These are phyloP conservation scores for Triplophysa dalaica DNA, from an alignment of 2,113 vertebrate species.

Conservation along the genomic window DNA sequence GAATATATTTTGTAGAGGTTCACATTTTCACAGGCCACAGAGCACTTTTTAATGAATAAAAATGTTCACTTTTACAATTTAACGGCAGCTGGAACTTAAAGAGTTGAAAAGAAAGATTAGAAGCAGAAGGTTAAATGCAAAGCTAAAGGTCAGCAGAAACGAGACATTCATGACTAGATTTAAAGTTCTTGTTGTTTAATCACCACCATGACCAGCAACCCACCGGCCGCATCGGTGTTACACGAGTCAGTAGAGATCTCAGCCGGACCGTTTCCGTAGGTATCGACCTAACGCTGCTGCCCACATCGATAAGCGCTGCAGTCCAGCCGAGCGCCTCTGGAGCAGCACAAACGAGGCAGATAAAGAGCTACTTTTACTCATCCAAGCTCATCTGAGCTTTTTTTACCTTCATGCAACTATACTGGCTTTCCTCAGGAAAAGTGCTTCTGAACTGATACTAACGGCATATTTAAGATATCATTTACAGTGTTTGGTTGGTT, in stretches of 20 bases:
- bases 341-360: constrained; percentile 53
- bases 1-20: not conserved
- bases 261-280: constrained; percentile 30
- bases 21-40: not conserved
- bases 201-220: constrained; percentile 38
- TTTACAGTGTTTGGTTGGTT: constrained; percentile 27
- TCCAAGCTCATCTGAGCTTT: constrained; percentile 29
- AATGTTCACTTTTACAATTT: not conserved
- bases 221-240: constrained; percentile 41
- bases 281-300: constrained; percentile 40
- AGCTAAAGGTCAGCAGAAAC: not conserved
- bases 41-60: not conserved
- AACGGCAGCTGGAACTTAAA: not conserved
- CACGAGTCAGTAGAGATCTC: constrained; percentile 43
- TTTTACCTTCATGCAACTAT: constrained; percentile 25
- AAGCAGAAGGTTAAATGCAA: not conserved
- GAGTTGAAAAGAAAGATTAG: not conserved
- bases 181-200: constrained; percentile 28
- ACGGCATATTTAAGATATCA: constrained; percentile 21
- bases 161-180: constrained; percentile 3
- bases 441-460: constrained; percentile 36
- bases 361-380: constrained; percentile 41
- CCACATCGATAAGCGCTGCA: constrained; percentile 39
- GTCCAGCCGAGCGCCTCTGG: constrained; percentile 43
- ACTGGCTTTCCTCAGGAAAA: constrained; percentile 12